Evolutionary conservation across 2,888 invertebrate species (phyloP).

Genomic region (Schizaphis graminum): DNA sequence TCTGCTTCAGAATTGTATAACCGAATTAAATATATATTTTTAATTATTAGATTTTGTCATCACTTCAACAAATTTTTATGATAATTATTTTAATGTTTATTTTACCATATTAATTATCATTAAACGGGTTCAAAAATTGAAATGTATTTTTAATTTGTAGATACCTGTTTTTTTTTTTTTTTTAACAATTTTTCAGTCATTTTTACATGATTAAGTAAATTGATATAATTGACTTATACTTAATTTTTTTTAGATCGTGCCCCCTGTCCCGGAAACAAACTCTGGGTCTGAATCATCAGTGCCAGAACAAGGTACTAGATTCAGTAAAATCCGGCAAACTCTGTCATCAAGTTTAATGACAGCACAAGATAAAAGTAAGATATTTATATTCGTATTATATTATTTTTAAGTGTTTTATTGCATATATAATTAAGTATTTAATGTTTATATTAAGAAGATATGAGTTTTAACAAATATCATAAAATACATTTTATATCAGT

Average conservation of each 20-base stretch:
- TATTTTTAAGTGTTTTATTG: neutral
- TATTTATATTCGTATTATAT: neutral
- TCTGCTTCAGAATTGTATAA: neutral
- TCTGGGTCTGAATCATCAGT: slow-evolving; percentile 73
- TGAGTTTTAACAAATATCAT: neutral
- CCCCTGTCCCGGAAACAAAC: slow-evolving; percentile 83
- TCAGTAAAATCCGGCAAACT: slow-evolving; percentile 87
- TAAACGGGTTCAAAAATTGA: neutral
- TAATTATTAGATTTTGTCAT: neutral
- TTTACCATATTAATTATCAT: neutral
- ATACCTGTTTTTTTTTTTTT: neutral
- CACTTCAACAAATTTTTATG: neutral
- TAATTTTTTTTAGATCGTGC: slow-evolving; percentile 80
- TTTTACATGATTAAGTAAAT: neutral
- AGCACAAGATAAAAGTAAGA: slow-evolving; percentile 86
- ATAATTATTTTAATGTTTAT: neutral
- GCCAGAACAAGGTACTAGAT: slow-evolving; percentile 75
- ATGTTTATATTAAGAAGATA: neutral
- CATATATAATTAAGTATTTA: slow-evolving; percentile 70
- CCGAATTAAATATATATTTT: neutral
- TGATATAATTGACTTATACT: neutral
- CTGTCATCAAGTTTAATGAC: slow-evolving; percentile 85
- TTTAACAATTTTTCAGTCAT: neutral
- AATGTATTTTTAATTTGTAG: neutral
- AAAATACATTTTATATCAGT: neutral